Percentiles rank a stretch among this genome's conserved stretches.
phyloP scores from a whole-genome alignment of 2,797 vertebrate genomes.

The Takifugu ocellatus region DNA sequence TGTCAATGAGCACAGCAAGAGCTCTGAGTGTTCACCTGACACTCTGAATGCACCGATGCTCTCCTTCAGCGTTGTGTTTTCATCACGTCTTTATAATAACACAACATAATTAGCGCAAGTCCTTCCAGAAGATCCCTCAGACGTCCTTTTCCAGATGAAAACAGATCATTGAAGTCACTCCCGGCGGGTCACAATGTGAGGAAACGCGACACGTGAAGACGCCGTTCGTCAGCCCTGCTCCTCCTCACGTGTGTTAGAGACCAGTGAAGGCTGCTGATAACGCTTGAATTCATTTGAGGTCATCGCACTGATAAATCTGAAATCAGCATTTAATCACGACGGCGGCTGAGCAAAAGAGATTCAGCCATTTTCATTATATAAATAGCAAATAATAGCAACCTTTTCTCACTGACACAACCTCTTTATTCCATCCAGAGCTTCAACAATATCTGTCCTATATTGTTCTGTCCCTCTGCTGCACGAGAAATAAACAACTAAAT shows the following conservation, averaged over 20 bases:
- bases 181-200: too few relatives aligned
- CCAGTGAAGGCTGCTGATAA: constrained; percentile 13
- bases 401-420: constrained; percentile 7
- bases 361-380: constrained; percentile 55
- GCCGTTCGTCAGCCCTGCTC: neutral
- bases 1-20: constrained; percentile 55
- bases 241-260: too few relatives aligned
- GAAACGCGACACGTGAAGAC: too few relatives aligned
- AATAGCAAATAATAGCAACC: constrained; percentile 42
- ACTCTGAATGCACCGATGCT: constrained; percentile 6
- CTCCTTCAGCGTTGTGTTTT: neutral
- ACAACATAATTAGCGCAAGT: neutral
- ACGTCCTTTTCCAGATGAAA: too few relatives aligned
- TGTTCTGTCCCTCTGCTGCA: too few relatives aligned
- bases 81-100: neutral
- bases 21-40: constrained; percentile 21
- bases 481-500: too few relatives aligned
- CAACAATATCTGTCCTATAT: too few relatives aligned
- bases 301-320: constrained; percentile 65
- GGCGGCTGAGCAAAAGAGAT: neutral
- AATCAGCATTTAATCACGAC: constrained; percentile 62
- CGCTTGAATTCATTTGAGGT: constrained; percentile 37
- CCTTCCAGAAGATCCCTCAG: too few relatives aligned
- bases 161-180: too few relatives aligned
- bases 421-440: too few relatives aligned